Evolutionary conservation across 1,140 invertebrate genomes (phyloP).

Genomic region (Cephus cinctus): DNA sequence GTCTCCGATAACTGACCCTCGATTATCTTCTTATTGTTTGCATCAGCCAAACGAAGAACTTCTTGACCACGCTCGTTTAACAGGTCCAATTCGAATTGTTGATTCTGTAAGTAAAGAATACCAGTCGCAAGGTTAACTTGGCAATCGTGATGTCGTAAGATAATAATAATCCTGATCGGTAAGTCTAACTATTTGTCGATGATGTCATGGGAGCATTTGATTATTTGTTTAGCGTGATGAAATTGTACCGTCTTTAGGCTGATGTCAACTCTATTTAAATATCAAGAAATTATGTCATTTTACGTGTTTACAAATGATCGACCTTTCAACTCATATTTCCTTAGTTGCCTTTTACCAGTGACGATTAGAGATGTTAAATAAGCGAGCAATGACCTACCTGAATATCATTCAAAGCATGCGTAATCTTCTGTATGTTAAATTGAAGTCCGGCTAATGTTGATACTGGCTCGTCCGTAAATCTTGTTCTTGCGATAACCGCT

Average conservation of each 20-base stretch:
- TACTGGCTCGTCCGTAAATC: constrained; percentile 73
- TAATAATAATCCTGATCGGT: neutral
- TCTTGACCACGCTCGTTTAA: constrained; percentile 67
- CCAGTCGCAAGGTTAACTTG: neutral
- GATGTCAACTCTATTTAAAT: too few species aligned
- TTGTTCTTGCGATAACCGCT: constrained; percentile 69
- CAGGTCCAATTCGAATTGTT: constrained; percentile 63
- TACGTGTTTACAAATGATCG: too few species aligned
- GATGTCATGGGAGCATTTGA: neutral
- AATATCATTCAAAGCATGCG: constrained; percentile 74
- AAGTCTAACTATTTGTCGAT: too few species aligned
- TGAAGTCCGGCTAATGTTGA: constrained; percentile 74
- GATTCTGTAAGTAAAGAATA: constrained; percentile 50
- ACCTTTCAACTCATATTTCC: too few species aligned
- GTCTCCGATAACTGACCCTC: constrained; percentile 63
- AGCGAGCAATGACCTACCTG: constrained; percentile 62
- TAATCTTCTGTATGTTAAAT: constrained; percentile 78
- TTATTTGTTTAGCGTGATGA: too few species aligned
- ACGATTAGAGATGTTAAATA: too few species aligned
- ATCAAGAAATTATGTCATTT: too few species aligned
- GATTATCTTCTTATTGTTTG: constrained; percentile 62
- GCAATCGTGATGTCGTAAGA: neutral
- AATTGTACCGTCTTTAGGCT: too few species aligned
- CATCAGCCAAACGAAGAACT: constrained; percentile 65
- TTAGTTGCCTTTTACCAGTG: too few species aligned